These are phyloP conservation scores for Muscidifurax raptorellus DNA, from an alignment of 1,140 invertebrate genomes.

Conservation along the genomic window DNA sequence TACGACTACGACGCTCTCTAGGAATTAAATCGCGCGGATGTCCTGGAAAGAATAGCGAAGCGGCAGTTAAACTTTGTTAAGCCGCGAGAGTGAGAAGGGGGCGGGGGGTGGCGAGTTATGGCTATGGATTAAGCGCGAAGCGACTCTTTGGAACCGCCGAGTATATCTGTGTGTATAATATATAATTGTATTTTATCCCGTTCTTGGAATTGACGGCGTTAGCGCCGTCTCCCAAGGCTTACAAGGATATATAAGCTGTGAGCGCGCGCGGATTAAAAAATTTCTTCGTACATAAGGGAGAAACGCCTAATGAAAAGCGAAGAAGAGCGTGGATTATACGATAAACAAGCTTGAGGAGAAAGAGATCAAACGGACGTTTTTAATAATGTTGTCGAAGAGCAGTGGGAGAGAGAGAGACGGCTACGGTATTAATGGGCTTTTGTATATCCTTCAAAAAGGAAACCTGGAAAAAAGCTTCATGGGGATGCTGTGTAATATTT, in stretches of 20 bases:
- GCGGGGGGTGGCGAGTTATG: neutral
- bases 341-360: neutral
- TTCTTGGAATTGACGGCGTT: neutral
- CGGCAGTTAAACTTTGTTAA: neutral
- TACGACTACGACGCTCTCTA: neutral
- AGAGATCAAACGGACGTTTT: neutral
- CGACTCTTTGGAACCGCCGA: neutral
- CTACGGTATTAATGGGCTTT: neutral
- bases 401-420: too few relatives aligned
- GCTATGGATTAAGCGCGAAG: neutral
- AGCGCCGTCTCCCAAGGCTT: neutral
- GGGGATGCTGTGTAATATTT: neutral
- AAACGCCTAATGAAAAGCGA: neutral
- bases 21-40: neutral
- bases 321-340: too few relatives aligned
- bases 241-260: too few relatives aligned
- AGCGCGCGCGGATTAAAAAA: neutral
- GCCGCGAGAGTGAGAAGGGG: neutral
- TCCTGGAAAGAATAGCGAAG: neutral
- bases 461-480: neutral
- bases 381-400: neutral
- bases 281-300: too few relatives aligned
- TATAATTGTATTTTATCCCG: neutral
- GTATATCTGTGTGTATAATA: neutral
- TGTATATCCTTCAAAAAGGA: too few relatives aligned